These are phyloP conservation scores for Salminus brasiliensis DNA, from an alignment of 2,113 vertebrate species.

Conservation along the genomic window DNA sequence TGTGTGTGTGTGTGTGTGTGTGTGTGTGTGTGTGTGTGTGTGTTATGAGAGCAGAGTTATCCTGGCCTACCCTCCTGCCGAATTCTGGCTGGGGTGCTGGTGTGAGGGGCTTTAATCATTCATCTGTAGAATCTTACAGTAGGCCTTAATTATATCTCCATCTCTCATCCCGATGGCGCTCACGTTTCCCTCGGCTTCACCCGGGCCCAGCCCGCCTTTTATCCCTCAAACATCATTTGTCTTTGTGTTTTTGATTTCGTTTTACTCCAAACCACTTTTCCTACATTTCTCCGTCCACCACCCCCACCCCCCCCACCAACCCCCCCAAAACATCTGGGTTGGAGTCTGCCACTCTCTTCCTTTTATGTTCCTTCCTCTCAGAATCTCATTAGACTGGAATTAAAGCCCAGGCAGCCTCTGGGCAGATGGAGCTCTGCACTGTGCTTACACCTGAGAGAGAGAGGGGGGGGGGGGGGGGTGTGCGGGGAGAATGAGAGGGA, in stretches of 20 bases:
- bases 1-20: not conserved
- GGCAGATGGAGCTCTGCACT: conserved; percentile 55
- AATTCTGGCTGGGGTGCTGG: conserved; percentile 7
- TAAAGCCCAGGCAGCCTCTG: conserved; percentile 64
- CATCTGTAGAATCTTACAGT: conserved; percentile 40
- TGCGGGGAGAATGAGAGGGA: not conserved
- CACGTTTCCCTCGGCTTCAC: conserved; percentile 22
- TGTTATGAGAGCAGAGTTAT: not conserved
- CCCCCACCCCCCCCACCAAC: not conserved
- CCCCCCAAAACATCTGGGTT: conserved; percentile 41
- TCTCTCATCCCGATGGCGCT: conserved; percentile 35
- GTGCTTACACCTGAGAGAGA: conserved; percentile 70
- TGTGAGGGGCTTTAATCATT: conserved; percentile 34
- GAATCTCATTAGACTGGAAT: conserved; percentile 75
- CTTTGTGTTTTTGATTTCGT: conserved; percentile 31
- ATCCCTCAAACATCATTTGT: conserved; percentile 51
- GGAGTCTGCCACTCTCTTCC: conserved; percentile 35
- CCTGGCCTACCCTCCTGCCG: not conserved
- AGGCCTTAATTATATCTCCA: conserved; percentile 42
- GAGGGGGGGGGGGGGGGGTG: not conserved
- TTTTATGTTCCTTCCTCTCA: conserved; percentile 63
- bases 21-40: not conserved
- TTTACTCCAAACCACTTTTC: conserved; percentile 38
- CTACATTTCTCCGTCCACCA: conserved; percentile 26
- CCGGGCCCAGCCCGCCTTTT: conserved; percentile 33